Percentiles rank a stretch among this genome's conserved stretches.
These are phyloP conservation scores for Agriopis leucophaearia DNA, from an alignment of 2,888 invertebrate species.

Conservation along the genomic window DNA sequence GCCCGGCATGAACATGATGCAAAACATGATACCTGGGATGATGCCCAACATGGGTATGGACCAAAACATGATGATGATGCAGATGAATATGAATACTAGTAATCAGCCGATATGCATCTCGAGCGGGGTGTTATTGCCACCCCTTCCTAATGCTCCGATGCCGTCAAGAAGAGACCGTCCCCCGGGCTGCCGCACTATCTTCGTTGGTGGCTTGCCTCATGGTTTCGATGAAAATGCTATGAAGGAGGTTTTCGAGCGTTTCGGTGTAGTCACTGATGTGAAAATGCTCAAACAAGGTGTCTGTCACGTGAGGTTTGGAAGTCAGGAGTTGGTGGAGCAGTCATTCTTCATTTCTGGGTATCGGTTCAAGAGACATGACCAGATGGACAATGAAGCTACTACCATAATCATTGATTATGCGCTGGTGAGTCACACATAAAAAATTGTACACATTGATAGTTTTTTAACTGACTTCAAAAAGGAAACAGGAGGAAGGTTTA, in stretches of 20 bases:
- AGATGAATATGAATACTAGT: conserved; percentile 51
- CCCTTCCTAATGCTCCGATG: conserved; percentile 89
- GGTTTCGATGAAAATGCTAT: conserved; percentile 93
- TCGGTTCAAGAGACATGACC: conserved; percentile 90
- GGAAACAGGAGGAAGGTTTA: no score
- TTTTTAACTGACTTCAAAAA: no score
- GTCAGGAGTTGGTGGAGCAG: conserved; percentile 92
- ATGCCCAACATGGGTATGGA: conserved; percentile 81
- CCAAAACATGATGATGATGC: conserved; percentile 80
- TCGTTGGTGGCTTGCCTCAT: conserved; percentile 96
- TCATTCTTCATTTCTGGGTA: conserved; percentile 94
- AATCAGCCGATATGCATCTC: conserved; percentile 84
- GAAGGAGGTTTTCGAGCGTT: conserved; percentile 94
- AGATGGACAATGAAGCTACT: conserved; percentile 89
- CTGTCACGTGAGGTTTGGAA: conserved; percentile 95
- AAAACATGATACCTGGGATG: conserved; percentile 68
- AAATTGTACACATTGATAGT: not conserved
- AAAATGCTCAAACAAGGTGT: conserved; percentile 96
- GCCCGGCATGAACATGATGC: conserved; percentile 54
- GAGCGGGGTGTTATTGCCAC: conserved; percentile 93
- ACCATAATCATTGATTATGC: conserved; percentile 97
- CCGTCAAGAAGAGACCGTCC: conserved; percentile 39
- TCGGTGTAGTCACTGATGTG: conserved; percentile 78
- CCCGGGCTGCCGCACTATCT: conserved; percentile 94
- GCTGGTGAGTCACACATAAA: conserved; percentile 60